Evolutionary conservation across 2,113 vertebrate species (phyloP).

Genomic region (Grallaria varia): DNA sequence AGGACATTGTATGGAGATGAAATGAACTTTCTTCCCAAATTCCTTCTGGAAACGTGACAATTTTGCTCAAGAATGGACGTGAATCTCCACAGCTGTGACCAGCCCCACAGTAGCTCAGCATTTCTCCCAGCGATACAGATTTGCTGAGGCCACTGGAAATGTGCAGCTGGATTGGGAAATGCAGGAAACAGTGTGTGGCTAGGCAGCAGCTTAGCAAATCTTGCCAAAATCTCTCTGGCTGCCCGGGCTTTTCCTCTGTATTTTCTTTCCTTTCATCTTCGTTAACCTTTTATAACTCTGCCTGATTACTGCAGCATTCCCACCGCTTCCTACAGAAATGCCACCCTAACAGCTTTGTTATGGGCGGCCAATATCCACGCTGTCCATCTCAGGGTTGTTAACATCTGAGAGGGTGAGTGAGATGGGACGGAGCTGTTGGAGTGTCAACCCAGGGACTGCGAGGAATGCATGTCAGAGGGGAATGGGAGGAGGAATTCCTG

Average conservation of each 20-base stretch:
- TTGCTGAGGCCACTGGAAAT: slow-evolving; percentile 57
- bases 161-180: slow-evolving; percentile 33
- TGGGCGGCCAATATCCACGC: neutral
- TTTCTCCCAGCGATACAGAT: neutral
- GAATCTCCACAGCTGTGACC: neutral
- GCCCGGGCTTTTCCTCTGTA: slow-evolving; percentile 18
- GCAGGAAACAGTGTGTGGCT: neutral
- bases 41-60: neutral
- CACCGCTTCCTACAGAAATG: slow-evolving; percentile 35
- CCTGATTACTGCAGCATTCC: slow-evolving; percentile 39
- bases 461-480: neutral
- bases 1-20: neutral
- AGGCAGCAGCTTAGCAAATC: slow-evolving; percentile 22
- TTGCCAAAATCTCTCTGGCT: slow-evolving; percentile 46
- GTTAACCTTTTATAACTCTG: slow-evolving; percentile 56
- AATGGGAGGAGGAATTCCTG: neutral
- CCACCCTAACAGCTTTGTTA: slow-evolving; percentile 43
- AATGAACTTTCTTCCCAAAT: neutral
- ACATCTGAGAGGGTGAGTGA: slow-evolving; percentile 39
- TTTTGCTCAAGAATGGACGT: slow-evolving; percentile 22
- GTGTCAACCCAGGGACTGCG: neutral
- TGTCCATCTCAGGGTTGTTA: slow-evolving; percentile 24
- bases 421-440: slow-evolving; percentile 23
- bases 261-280: slow-evolving; percentile 55
- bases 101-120: neutral